These are phyloP conservation scores for Clusia tigrina DNA, from an alignment of 2,888 invertebrate genomes.

Conservation along the genomic window DNA sequence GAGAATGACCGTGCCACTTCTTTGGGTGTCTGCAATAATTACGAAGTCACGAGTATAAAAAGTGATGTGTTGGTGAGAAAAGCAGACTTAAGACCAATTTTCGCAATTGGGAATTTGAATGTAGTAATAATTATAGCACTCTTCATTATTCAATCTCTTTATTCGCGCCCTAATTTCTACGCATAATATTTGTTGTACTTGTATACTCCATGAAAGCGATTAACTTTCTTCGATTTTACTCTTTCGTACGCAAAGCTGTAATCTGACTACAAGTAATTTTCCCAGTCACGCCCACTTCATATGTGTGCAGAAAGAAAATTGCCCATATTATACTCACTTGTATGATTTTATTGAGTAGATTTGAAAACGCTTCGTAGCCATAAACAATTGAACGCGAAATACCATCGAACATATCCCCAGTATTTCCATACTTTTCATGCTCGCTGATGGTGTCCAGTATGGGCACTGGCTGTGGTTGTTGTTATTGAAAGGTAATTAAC, in stretches of 20 bases:
- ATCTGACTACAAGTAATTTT: too few relatives aligned
- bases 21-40: slow-evolving; percentile 62
- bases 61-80: too few relatives aligned
- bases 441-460: slow-evolving; percentile 79
- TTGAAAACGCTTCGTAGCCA: slow-evolving; percentile 74
- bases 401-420: slow-evolving; percentile 72
- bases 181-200: too few relatives aligned
- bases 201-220: too few relatives aligned
- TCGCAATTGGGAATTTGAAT: too few relatives aligned
- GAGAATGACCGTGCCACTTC: slow-evolving; percentile 57
- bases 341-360: slow-evolving; percentile 70
- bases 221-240: too few relatives aligned
- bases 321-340: slow-evolving; percentile 67
- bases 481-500: neutral
- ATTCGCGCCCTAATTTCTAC: too few relatives aligned
- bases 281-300: neutral
- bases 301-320: neutral
- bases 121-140: too few relatives aligned
- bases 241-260: too few relatives aligned
- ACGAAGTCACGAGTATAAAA: too few relatives aligned
- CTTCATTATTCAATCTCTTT: too few relatives aligned
- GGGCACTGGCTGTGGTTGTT: slow-evolving; percentile 69
- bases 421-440: slow-evolving; percentile 82
- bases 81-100: too few relatives aligned
- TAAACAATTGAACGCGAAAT: slow-evolving; percentile 73